Conservation (phyloP, 2,797 vertebrate species). For the Channa striata region DNA sequence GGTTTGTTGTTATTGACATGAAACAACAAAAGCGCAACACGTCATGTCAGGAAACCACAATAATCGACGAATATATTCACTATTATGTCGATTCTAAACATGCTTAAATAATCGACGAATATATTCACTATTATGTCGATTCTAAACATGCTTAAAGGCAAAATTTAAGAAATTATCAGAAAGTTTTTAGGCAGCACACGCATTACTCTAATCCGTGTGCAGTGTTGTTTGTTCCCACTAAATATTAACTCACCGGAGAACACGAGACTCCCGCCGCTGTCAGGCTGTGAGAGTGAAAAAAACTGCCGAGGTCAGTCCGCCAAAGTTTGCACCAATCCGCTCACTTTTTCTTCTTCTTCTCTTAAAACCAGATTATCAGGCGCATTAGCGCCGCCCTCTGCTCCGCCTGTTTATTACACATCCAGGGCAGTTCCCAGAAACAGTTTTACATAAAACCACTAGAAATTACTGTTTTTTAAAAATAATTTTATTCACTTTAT, state of each 20-base stretch:
- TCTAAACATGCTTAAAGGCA: neutral
- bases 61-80: neutral
- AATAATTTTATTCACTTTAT: no score
- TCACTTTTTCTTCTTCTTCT: neutral
- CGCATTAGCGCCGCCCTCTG: neutral
- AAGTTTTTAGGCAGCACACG: neutral
- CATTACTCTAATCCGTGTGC: accelerated
- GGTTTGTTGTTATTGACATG: neutral
- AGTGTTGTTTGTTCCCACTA: accelerated
- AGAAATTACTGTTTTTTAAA: no score
- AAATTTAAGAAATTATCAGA: neutral
- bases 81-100: no score
- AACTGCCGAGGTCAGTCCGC: slow-evolving; percentile 69
- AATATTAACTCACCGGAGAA: slow-evolving; percentile 37
- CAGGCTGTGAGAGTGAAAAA: neutral
- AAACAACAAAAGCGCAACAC: neutral
- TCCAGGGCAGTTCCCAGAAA: no score
- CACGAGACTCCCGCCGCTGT: neutral
- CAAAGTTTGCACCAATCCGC: slow-evolving; percentile 79
- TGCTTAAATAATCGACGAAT: no score
- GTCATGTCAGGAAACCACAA: neutral
- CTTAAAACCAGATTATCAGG: neutral
- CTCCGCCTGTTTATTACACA: neutral
- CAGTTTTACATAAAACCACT: no score
- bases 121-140: neutral